Conservation (phyloP, 92 coral and sea anemone species). For the Palythoa heliodiscus region DNA sequence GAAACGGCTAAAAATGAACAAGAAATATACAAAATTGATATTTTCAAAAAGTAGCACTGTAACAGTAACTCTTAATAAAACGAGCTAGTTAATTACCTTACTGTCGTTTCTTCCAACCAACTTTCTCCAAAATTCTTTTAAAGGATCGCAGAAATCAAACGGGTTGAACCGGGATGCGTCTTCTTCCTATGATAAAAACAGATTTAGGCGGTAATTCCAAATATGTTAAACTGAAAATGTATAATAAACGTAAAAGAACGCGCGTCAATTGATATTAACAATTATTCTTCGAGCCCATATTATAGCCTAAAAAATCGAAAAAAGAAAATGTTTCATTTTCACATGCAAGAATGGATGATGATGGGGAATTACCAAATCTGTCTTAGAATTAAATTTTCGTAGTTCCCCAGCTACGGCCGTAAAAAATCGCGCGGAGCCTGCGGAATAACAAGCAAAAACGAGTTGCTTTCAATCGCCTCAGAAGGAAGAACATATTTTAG, state of each 20-base stretch:
- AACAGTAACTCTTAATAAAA: not conserved
- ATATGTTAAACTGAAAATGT: not conserved
- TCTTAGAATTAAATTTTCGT: too few species aligned
- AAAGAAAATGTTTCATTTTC: not conserved
- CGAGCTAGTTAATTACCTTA: not conserved
- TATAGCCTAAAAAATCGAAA: not conserved
- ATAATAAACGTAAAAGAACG: not conserved
- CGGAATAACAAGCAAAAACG: too few species aligned
- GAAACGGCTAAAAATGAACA: too few species aligned
- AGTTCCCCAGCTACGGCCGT: too few species aligned
- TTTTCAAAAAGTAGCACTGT: not conserved
- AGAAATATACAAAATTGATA: too few species aligned
- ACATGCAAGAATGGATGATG: not conserved
- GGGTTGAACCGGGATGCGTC: not conserved
- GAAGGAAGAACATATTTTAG: too few species aligned
- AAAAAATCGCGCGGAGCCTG: too few species aligned
- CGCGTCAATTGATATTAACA: not conserved
- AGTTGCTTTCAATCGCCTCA: too few species aligned
- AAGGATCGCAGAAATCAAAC: not conserved
- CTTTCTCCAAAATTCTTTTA: not conserved
- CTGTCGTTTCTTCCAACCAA: not conserved
- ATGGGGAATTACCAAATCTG: not conserved
- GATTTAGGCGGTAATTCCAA: not conserved
- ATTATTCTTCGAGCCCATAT: not conserved
- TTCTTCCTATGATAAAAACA: not conserved